Evolutionary conservation across 1,140 invertebrate species (phyloP), one percentile per base, ranked within the genome.

Genomic region (Pseudomyrmex cubaensis): DNA sequence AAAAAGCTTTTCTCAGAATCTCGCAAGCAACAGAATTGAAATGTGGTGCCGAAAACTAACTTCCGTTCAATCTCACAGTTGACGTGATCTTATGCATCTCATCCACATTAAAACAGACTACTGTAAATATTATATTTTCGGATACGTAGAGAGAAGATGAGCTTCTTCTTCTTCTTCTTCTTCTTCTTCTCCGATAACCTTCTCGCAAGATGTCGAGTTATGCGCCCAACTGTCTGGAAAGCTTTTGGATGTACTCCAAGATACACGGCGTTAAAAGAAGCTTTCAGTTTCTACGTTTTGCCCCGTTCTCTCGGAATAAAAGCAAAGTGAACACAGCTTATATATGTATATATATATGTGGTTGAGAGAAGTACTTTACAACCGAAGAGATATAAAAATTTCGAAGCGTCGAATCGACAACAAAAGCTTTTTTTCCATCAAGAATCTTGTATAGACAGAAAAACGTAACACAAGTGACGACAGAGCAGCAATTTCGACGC

Each of bases 141-240:
- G 35, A 48, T 75, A 22, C 8, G 20, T 64, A 7, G 7, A 35
- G 35, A 35, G 35, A 35, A 35, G 35, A 85, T 64, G 54, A 78
- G 76, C 74, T 73, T 82, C 54, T 25, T 82, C 35, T 35, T 35
- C 35, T 25, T 35, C 56, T 83, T 56, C 74, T 77, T 82, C 4
- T 35, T 35, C 35, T 35, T 7, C 56, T 83, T 50, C 74, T 77
- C 62, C 87, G 80, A 83, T 88, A 84, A 88, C 74, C 86, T 80
- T 80, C 69, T 56, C 57, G 25, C 59, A 13, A 52, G 66, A 25
- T 59, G 75, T 88, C 77, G 57, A 87, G 88, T 86, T 88, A 87
- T 89, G 87, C 90, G 90, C 90, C 90, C 90, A 90, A 90, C 90
- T 87, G 90, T 90, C 90, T 90, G 89, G 83, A 89, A 90, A 90